Evolutionary conservation across 1,140 invertebrate genomes (phyloP).

Genomic region (Leptoteleia sp.): DNA sequence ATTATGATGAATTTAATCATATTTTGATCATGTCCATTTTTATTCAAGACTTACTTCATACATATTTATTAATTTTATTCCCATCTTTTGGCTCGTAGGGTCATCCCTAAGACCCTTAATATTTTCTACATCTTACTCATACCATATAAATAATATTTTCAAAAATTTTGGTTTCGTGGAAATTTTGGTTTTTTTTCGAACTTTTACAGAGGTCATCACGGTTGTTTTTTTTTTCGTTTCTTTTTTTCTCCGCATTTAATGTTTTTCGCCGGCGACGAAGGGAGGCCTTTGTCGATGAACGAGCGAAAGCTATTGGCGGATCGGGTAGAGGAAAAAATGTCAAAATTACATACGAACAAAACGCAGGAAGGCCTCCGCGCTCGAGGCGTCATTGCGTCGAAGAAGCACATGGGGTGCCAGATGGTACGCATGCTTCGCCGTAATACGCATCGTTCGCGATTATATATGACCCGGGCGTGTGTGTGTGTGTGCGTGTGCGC

Average conservation of each 20-base stretch:
- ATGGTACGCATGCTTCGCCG: constrained; percentile 72
- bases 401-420: constrained; percentile 74
- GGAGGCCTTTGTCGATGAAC: constrained; percentile 55
- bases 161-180: too few relatives aligned
- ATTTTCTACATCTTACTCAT: too few relatives aligned
- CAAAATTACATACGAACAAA: constrained; percentile 66
- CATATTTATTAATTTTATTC: too few relatives aligned
- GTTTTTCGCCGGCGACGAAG: constrained; percentile 26
- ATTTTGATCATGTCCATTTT: too few relatives aligned
- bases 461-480: constrained; percentile 27
- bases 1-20: too few relatives aligned
- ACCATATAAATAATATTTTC: too few relatives aligned
- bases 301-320: constrained; percentile 54
- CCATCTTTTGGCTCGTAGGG: too few relatives aligned
- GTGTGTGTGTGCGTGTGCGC: constrained; percentile 20
- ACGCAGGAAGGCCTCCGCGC: constrained; percentile 64
- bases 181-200: too few relatives aligned
- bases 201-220: constrained; percentile 19
- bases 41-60: too few relatives aligned
- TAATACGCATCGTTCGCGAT: constrained; percentile 59
- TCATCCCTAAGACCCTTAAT: too few relatives aligned
- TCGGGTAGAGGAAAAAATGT: constrained; percentile 60
- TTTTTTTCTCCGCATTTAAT: constrained; percentile 4
- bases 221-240: constrained; percentile 42
- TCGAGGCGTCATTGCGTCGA: constrained; percentile 61